Evolutionary conservation across 2,113 vertebrate species (phyloP), one percentile per base, ranked within the genome.

Genomic region (Gallinago paraguaiae): DNA sequence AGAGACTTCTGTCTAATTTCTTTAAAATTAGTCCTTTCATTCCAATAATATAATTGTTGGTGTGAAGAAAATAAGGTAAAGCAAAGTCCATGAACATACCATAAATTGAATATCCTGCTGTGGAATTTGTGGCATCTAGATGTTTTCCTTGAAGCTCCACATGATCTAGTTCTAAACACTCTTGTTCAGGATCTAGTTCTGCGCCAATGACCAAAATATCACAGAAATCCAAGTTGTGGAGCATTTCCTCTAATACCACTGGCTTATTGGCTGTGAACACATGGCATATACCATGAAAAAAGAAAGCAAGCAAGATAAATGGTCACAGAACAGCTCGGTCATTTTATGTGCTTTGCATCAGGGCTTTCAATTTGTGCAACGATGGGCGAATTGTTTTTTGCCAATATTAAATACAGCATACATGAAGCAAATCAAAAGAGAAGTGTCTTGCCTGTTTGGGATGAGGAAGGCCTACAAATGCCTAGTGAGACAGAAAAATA

Each of bases 171-270:
- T 99, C 98, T 69, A 99, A 97, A 96, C 98, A 99, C 68, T 99
- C 99, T 71, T 98, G 97, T 33, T 98, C 98, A 6, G 98, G 98
- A 78, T 97, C 97, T 76, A 99, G 95, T 97, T 99, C 99, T 87
- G 99, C 97, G 9, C 99, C 99, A 90, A 98, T 96, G 11, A 99
- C 98, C 97, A 99, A 97, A 94, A 99, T 93, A 82, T 99, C 99
- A 97, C 99, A 99, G 97, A 99, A 99, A 97, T 99, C 99, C 97
- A 99, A 96, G 96, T 99, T 99, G 97, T 99, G 99, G 54, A 99
- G 98, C 93, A 99, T 99, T 97, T 99, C 99, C 93, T 99, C 98
- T 93, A 99, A 95, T 46, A 98, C 81, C 27, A 97, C 96, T 14
- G 98, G 94, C 54, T 98, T 98, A 80, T 85, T 98, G 57, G 82